Base-by-base conservation (phyloP, 2,888 invertebrate genomes). In the Nysson spinosus region DNA sequence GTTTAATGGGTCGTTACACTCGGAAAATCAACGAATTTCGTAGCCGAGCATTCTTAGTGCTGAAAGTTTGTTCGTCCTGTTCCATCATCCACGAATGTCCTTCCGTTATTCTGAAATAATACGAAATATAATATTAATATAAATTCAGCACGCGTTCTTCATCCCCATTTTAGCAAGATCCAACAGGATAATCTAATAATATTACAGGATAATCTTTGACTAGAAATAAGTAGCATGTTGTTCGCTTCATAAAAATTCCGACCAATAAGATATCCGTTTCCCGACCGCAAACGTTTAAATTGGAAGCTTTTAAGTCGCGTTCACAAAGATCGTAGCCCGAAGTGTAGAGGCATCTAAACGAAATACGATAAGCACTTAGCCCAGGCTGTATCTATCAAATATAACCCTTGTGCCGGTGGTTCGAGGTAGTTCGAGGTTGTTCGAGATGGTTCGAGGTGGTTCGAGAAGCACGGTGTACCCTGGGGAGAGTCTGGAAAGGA, bases 311-410 rank as follows among this genome's bases (percentile, higher is more conserved):
- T 68, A 75, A 70, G 68, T 47, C 43, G 60, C 47, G 58, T 68
- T 55, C 75, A 68, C 72, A 73, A 63, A 56, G 69, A 64, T 64
- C 50, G 54, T 46, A 16, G 51, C 40, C 51, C 42, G 24, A 52
- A 46, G 35, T 39, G 47, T 37, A 49, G 72, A 6, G 44, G 65
- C 63, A 42, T 56, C 71, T 60, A 69, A 76, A 72, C 69, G 85
- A 85, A 85, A 86, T 86, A 85, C 85, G 85, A 86, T 86, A 85
- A 85, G 85, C 85, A 85, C 85, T 85, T 85, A 84, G 83, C 78
- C 78, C 57, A n/a, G 69, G 78, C 78, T 76, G 80, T 85, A 85
- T 86, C 85, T 85, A 85, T 85, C 85, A 85, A 85, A 84, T 81
- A 84, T 84, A 85, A 85, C 83, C 83, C 84, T 84, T 85, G 82